Evolutionary conservation across 2,113 vertebrate species (phyloP), one percentile per base, ranked within the genome.

Genomic region (Coptodon bakossiorum): DNA sequence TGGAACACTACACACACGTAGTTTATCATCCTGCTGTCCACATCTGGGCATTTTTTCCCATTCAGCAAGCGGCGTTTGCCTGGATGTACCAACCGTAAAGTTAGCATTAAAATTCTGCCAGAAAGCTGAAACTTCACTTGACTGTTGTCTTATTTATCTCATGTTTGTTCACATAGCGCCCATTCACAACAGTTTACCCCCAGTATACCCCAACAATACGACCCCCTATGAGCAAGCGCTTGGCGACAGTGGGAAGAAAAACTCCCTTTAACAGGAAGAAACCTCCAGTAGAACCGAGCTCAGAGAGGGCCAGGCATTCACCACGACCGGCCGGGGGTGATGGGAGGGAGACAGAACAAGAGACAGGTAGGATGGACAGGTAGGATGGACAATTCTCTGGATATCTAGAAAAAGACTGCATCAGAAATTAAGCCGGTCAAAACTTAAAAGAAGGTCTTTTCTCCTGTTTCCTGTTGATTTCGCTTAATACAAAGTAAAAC

Each of bases 141-240:
- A 2, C 14, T 5, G 45, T 29, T 34, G 29, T 0, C 5, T 63
- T 31, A 63, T 11, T 11, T 1, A n/a, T 6, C 17, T 36, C 17
- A 2, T 17, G 31, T 38, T 36, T n/a, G n/a, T n/a, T 63, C 17
- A 63, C 29, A 17, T 0, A 63, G 9, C 1, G 3, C 31, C 31
- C 36, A 12, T 0, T n/a, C 31, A n/a, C 5, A 36, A n/a, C 31
- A 7, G 43, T 43, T 5, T 11, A 27, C 27, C 43, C 43, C 13
- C 43, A 40, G 9, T 6, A 34, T 17, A 61, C 2, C 29, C 54
- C 57, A 61, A 61, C 16, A 19, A 61, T 0, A 63, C 2, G 9
- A 10, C 59, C 3, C 13, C 56, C 4, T 5, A 6, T 31, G 59
- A 34, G 59, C 2, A 34, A 19, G 59, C 16, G 8, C 29, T 63